phyloP scores from a whole-genome alignment of 2,113 vertebrate genomes.

The Corapipo altera region DNA sequence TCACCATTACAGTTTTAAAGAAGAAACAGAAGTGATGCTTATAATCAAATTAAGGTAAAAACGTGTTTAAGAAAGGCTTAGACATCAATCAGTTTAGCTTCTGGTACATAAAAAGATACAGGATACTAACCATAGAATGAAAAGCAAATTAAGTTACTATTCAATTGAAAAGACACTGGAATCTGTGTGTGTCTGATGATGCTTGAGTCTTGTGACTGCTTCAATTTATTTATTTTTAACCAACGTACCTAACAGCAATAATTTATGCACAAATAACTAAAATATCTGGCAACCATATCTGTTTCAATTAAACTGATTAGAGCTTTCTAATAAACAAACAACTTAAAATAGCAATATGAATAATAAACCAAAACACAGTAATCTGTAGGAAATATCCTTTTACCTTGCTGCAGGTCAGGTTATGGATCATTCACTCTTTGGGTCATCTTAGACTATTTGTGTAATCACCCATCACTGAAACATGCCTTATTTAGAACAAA shows the following conservation, averaged over 20 bases:
- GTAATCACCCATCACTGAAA: neutral
- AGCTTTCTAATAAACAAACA: neutral
- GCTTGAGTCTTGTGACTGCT: neutral
- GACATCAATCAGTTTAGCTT: neutral
- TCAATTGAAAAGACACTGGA: neutral
- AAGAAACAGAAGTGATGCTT: neutral
- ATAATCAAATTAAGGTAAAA: neutral
- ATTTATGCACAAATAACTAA: neutral
- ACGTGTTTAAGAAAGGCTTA: neutral
- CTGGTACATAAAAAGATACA: neutral
- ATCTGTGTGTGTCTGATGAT: neutral
- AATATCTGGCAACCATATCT: neutral
- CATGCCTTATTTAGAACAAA: neutral
- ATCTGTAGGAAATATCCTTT: neutral
- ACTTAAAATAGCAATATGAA: neutral
- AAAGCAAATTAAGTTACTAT: neutral
- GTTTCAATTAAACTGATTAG: slow-evolving; percentile 16
- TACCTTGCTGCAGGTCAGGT: neutral
- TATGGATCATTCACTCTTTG: neutral
- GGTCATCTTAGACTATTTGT: neutral
- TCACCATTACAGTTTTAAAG: neutral
- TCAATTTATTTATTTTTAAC: slow-evolving; percentile 3
- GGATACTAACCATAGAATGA: neutral
- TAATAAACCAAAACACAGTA: neutral
- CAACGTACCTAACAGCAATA: neutral